Percentiles rank a stretch among this genome's conserved stretches.
Evolutionary conservation across 2,113 vertebrate genomes (phyloP).

Genomic region (Oryctolagus cuniculus): mOryCun1.1 NC_091442.1:1598001-1598500

Average conservation of each 20-base stretch:
- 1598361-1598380: no score
- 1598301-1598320: no score
- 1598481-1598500: no score
- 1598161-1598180: accelerated
- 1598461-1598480: accelerated
- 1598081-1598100: neutral
- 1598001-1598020: no score
- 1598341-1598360: no score
- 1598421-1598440: accelerated
- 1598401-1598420: neutral
- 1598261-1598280: no score
- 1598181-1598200: accelerated
- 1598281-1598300: no score
- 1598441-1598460: accelerated
- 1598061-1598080: neutral
- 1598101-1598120: neutral
- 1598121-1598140: accelerated
- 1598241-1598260: no score
- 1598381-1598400: neutral
- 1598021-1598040: no score
- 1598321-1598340: no score
- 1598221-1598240: accelerated
- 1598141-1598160: accelerated
- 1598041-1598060: no score
- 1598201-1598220: accelerated